Conservation (phyloP, 2,888 invertebrate species). For the Mantis religiosa region DNA sequence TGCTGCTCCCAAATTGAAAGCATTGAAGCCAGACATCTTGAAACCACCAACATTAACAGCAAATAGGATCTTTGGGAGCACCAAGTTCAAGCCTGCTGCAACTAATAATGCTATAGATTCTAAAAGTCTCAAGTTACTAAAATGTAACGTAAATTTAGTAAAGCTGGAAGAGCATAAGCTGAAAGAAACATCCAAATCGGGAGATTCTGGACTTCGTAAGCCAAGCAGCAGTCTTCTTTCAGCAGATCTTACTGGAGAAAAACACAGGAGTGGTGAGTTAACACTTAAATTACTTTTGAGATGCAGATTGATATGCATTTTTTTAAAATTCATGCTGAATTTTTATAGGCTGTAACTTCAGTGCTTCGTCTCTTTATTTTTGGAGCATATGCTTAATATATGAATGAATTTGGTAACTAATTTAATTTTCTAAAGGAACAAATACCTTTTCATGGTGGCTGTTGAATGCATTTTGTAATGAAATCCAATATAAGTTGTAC, state of each 20-base stretch:
- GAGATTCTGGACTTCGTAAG: background rate
- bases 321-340: background rate
- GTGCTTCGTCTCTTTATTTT: background rate
- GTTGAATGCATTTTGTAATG: too few species aligned
- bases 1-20: conserved; percentile 29
- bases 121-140: conserved; percentile 35
- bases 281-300: background rate
- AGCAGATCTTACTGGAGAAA: background rate
- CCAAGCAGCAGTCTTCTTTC: background rate
- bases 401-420: background rate
- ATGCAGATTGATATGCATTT: background rate
- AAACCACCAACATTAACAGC: conserved; percentile 46
- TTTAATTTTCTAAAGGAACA: background rate
- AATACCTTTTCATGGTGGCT: background rate
- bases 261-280: conserved; percentile 12
- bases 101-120: background rate
- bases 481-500: too few species aligned
- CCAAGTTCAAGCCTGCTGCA: conserved; percentile 30
- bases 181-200: background rate
- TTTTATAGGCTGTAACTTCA: background rate
- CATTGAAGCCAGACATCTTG: conserved; percentile 38
- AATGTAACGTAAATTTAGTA: conserved; percentile 42
- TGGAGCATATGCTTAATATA: background rate
- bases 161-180: conserved; percentile 35
- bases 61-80: conserved; percentile 29